Evolutionary conservation across 2,113 vertebrate species (phyloP).

Genomic region (Dipodomys merriami): DNA sequence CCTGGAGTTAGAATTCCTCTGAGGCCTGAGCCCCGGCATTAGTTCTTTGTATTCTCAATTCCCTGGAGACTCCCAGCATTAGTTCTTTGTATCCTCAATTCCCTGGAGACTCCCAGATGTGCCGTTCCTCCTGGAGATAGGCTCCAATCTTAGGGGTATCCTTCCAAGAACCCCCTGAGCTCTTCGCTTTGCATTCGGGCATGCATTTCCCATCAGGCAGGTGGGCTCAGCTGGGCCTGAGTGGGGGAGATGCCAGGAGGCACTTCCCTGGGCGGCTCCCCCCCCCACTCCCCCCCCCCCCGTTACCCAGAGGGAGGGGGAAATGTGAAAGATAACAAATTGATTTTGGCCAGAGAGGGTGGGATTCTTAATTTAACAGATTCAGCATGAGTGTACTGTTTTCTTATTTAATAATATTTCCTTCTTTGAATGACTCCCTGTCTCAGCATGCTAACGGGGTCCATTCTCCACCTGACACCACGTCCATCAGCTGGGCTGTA

Average conservation of each 20-base stretch:
- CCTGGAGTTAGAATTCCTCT: rapidly evolving
- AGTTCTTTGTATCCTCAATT: no score
- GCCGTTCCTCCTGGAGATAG: rapidly evolving
- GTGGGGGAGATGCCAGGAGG: no score
- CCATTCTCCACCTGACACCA: slow-evolving; percentile 1
- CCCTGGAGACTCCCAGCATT: background rate
- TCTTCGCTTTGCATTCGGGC: rapidly evolving
- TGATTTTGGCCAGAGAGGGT: background rate
- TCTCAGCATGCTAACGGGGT: background rate
- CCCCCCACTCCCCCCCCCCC: rapidly evolving
- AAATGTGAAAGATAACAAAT: background rate
- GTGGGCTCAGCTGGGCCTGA: rapidly evolving
- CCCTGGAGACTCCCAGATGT: background rate
- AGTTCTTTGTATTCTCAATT: no score
- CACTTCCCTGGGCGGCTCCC: no score
- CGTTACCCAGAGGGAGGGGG: background rate
- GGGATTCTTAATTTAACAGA: slow-evolving; percentile 31
- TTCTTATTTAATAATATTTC: slow-evolving; percentile 32
- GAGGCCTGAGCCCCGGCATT: rapidly evolving
- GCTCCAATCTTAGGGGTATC: no score
- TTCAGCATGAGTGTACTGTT: background rate
- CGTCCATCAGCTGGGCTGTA: slow-evolving; percentile 34
- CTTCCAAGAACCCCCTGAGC: background rate
- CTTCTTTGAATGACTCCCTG: background rate
- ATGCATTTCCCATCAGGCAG: rapidly evolving